Conservation (phyloP, 2,797 vertebrate species). For the Distichodus sexfasciatus region DNA sequence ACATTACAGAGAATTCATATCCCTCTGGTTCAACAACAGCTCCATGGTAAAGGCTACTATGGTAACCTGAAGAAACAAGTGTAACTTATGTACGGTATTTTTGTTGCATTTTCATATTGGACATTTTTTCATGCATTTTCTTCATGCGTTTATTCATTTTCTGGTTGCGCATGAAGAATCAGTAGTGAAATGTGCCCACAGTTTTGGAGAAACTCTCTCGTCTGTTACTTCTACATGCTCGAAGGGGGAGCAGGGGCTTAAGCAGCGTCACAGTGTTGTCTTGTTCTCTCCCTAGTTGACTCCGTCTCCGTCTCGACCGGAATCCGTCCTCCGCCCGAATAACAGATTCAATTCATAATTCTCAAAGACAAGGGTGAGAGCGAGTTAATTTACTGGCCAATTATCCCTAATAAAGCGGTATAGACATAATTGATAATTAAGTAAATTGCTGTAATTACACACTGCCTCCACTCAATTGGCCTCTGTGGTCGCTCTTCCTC, state of each 20-base stretch:
- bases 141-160: no score
- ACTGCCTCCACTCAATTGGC: constrained; percentile 24
- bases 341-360: constrained; percentile 36
- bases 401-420: constrained; percentile 42
- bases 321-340: constrained; percentile 2
- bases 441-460: constrained; percentile 46
- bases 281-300: background rate
- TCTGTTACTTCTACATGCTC: background rate
- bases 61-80: no score
- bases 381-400: constrained; percentile 42
- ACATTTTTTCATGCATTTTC: no score
- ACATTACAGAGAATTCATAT: no score
- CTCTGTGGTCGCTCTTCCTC: constrained; percentile 25
- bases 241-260: background rate
- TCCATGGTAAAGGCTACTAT: no score
- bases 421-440: constrained; percentile 43
- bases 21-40: no score
- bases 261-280: background rate
- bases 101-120: no score
- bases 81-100: no score
- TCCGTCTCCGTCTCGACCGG: background rate
- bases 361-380: constrained; percentile 30
- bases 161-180: no score
- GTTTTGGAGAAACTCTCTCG: no score
- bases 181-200: no score